Percentiles rank a stretch among this genome's conserved stretches.
These are phyloP conservation scores for Linurgus olivaceus DNA, from an alignment of 2,797 vertebrate species.

Conservation along the genomic window DNA sequence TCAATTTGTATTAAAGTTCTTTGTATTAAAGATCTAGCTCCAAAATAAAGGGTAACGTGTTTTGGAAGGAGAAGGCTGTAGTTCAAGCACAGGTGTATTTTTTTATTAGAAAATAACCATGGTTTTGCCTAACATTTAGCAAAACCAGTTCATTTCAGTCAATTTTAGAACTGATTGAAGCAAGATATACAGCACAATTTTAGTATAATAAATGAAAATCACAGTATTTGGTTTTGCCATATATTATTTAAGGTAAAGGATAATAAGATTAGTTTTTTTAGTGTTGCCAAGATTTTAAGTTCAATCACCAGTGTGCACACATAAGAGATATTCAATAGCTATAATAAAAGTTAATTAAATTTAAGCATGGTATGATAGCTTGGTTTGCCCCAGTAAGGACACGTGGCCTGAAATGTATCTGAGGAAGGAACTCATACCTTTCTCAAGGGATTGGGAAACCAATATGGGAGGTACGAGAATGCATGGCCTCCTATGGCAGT, in stretches of 20 bases:
- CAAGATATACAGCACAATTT: not conserved
- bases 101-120: not conserved
- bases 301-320: not conserved
- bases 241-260: not conserved
- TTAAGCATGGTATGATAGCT: not conserved
- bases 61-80: not conserved
- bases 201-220: not conserved
- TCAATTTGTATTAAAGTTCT: not conserved
- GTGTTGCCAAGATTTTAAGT: not conserved
- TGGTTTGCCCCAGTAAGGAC: not conserved
- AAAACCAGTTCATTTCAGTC: not conserved
- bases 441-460: not conserved
- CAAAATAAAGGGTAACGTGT: fast-evolving
- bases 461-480: not conserved
- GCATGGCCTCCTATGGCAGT: not conserved
- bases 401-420: not conserved
- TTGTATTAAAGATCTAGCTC: not conserved
- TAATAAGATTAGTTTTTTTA: not conserved
- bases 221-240: not conserved
- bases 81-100: not conserved
- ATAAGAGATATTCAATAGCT: not conserved
- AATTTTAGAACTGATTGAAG: not conserved
- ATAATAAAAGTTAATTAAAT: not conserved
- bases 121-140: not conserved
- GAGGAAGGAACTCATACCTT: not conserved